These are phyloP conservation scores for Phoxinus phoxinus DNA, from an alignment of 2,113 vertebrate species.

Conservation along the genomic window DNA sequence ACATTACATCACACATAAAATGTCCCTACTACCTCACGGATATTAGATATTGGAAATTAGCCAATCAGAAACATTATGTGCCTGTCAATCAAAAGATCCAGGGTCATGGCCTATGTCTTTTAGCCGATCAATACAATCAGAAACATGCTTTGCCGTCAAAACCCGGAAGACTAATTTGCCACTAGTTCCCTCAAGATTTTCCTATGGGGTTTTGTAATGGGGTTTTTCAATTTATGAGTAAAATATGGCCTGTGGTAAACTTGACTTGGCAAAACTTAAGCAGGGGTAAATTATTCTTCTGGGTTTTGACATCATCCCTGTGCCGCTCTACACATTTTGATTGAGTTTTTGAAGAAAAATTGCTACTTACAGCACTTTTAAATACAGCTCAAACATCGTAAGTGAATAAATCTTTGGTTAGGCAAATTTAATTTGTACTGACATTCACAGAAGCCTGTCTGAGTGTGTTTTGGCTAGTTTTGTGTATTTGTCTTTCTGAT, in stretches of 20 bases:
- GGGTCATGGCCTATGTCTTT: background rate
- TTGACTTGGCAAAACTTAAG: too few species aligned
- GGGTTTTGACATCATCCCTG: too few species aligned
- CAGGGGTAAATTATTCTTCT: too few species aligned
- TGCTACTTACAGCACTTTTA: background rate
- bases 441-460: background rate
- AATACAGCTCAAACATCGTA: background rate
- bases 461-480: background rate
- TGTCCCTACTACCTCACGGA: background rate
- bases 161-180: too few species aligned
- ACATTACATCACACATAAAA: background rate
- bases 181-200: too few species aligned
- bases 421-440: background rate
- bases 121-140: background rate
- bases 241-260: too few species aligned
- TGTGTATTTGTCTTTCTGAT: background rate
- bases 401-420: background rate
- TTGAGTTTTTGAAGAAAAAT: background rate
- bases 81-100: background rate
- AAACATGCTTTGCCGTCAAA: too few species aligned
- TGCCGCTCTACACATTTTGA: too few species aligned
- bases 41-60: background rate
- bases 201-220: too few species aligned
- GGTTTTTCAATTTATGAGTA: too few species aligned
- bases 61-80: background rate